Base-by-base conservation (phyloP, 2,888 invertebrate genomes). In the Drosophila setosimentum region DNA sequence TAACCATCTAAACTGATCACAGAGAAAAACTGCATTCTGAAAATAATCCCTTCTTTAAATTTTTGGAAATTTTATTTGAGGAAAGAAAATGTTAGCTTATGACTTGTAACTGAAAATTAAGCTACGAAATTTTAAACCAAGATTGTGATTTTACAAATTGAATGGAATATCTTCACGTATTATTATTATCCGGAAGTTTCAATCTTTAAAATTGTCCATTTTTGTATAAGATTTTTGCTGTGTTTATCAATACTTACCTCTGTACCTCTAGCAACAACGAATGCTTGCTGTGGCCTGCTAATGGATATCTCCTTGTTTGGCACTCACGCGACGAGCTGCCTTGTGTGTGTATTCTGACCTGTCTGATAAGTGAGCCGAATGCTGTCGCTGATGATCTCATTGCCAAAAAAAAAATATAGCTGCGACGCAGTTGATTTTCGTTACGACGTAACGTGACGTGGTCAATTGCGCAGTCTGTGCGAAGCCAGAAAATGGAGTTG, bases 401-500 rank as follows among this genome's bases (percentile, higher is more conserved):
- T 60, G 57, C 48, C 50, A 49, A 42, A 64, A 62, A 55, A 40
- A 11, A 16, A 24, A 55, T 16, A n/a, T 7, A 0, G 45, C 59
- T 78, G 76, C 68, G 79, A 64, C 83, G 83, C 86, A 83, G 57
- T 85, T 74, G 54, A 57, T 64, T 60, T 69, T 54, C 59, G 68
- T 66, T 65, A 60, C 65, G 70, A 66, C 76, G 66, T 49, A n/a
- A 55, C 27, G n/a, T 27, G 8, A 37, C 8, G n/a, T n/a, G 61
- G 40, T 54, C 55, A 80, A 82, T 64, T 73, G 74, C 80, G 78
- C 75, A 61, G 69, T 55, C 76, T 64, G 57, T 65, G 63, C 42
- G 42, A 11, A 21, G 42, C 35, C 40, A 35, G n/a, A 51, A 66
- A 65, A 55, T 57, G 32, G 73, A 73, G 62, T 60, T 53, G 78